Evolutionary conservation across 2,113 vertebrate genomes (phyloP).

Genomic region (Oxygymnocypris stewartii): DNA sequence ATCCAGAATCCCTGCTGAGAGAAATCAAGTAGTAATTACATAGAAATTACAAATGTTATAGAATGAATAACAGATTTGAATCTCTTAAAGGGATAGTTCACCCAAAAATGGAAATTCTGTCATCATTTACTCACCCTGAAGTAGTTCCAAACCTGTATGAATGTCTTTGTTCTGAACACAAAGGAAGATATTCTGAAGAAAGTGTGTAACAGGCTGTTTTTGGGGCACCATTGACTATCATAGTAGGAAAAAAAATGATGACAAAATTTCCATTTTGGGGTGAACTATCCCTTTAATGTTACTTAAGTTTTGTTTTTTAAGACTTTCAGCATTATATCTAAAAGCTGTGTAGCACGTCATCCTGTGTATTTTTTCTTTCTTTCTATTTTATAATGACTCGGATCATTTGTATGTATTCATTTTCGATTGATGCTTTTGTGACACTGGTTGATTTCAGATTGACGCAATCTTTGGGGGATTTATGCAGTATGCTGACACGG

Average conservation of each 20-base stretch:
- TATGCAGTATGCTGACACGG: constrained; percentile 21
- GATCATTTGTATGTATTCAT: constrained; percentile 34
- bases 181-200: too few relatives aligned
- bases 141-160: too few relatives aligned
- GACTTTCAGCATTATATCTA: not conserved
- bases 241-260: too few relatives aligned
- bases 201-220: too few relatives aligned
- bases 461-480: not conserved
- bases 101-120: too few relatives aligned
- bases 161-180: too few relatives aligned
- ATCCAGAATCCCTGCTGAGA: not conserved
- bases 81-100: not conserved
- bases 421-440: constrained; percentile 8
- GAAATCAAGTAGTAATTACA: constrained; percentile 3
- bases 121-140: too few relatives aligned
- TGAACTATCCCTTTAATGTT: not conserved
- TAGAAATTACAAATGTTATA: not conserved
- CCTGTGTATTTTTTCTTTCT: not conserved
- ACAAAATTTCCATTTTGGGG: too few relatives aligned
- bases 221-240: too few relatives aligned
- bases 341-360: not conserved
- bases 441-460: constrained; percentile 43
- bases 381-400: not conserved
- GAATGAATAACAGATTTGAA: not conserved
- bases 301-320: not conserved